phyloP scores from a whole-genome alignment of 2,113 vertebrate species.

The Trichechus manatus region DNA sequence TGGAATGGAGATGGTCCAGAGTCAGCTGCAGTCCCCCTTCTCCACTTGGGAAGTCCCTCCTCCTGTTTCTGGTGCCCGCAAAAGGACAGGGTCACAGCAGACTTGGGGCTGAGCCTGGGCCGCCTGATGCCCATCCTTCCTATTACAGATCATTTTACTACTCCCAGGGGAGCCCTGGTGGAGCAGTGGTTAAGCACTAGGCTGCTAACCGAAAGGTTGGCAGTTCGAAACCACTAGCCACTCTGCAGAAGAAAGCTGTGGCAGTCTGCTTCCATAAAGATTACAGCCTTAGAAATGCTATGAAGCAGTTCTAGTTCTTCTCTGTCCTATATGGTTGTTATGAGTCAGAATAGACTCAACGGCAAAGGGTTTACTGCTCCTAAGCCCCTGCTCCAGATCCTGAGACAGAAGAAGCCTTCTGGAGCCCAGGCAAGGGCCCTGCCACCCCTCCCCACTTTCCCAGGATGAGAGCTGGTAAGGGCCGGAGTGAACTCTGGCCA shows the following conservation, averaged over 20 bases:
- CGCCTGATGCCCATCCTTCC: background rate
- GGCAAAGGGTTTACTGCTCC: accelerated
- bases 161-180: background rate
- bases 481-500: constrained; percentile 22
- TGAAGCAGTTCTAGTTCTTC: background rate
- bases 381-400: background rate
- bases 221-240: background rate
- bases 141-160: accelerated
- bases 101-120: background rate
- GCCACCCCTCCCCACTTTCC: background rate
- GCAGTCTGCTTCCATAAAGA: background rate
- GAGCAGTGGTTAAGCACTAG: background rate
- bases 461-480: background rate
- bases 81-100: background rate
- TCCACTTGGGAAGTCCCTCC: background rate
- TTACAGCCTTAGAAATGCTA: background rate
- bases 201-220: background rate
- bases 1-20: background rate
- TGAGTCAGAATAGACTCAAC: background rate
- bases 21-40: background rate
- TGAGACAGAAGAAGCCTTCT: background rate
- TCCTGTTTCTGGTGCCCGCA: background rate
- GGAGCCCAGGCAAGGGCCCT: background rate
- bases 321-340: background rate
- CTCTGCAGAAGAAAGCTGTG: background rate